Evolutionary conservation across 2,888 invertebrate species (phyloP).

Genomic region (Lagria hirta): DNA sequence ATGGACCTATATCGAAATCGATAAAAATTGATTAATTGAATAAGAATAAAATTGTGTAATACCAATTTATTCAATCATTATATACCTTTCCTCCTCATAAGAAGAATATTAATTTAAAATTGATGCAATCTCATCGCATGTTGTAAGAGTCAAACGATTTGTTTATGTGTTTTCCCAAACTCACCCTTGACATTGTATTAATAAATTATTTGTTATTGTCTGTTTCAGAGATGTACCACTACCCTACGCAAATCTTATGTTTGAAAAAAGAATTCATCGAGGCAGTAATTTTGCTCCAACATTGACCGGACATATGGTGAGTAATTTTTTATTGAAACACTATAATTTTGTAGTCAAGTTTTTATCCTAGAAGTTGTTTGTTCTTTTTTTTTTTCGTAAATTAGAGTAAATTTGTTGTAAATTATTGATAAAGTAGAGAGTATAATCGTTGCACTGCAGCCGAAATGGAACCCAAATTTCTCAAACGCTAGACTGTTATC

Average conservation of each 20-base stretch:
- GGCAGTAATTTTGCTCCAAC: slow-evolving; percentile 73
- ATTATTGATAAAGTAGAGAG: slow-evolving; percentile 4
- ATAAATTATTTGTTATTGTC: slow-evolving; percentile 2
- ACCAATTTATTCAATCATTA: no score
- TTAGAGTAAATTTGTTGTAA: not conserved
- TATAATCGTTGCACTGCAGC: slow-evolving; percentile 43
- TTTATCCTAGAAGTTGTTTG: no score
- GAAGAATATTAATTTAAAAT: no score
- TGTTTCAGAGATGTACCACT: slow-evolving; percentile 19
- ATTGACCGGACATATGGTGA: slow-evolving; percentile 19
- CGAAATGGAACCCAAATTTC: slow-evolving; percentile 60
- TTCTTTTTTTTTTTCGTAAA: not conserved
- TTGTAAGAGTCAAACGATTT: slow-evolving; percentile 9
- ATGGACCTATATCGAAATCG: no score
- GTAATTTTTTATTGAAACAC: not conserved
- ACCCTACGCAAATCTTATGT: slow-evolving; percentile 81
- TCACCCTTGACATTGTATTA: slow-evolving; percentile 14
- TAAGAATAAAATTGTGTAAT: no score
- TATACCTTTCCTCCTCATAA: no score
- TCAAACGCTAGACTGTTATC: slow-evolving; percentile 60
- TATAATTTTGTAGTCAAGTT: not conserved
- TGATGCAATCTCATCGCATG: slow-evolving; percentile 8
- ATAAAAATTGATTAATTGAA: no score
- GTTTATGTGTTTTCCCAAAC: slow-evolving; percentile 9
- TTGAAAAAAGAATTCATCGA: slow-evolving; percentile 81